A percentile compares a stretch with the other conserved stretches of the same genome.
Conservation (phyloP, 2,888 invertebrate genomes). For the Pachymerium ferrugineum region DNA sequence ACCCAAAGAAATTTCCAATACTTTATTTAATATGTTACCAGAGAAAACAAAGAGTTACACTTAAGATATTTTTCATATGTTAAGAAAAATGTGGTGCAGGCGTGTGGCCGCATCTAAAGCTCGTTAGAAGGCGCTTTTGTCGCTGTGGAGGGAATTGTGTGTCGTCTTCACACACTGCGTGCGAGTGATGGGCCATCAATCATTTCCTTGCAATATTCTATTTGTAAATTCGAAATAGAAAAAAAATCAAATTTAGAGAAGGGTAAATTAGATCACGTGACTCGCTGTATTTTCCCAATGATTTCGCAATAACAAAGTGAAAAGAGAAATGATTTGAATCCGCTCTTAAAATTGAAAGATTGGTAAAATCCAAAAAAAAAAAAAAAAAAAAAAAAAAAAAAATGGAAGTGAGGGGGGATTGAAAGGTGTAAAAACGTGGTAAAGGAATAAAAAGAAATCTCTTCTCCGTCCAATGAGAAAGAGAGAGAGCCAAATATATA, state of each 20-base stretch:
- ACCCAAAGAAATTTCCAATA: no score
- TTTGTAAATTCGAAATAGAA: neutral
- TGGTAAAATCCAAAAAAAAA: neutral
- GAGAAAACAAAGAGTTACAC: neutral
- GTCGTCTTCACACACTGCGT: neutral
- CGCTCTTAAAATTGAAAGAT: neutral
- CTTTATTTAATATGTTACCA: neutral
- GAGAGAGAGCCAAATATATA: constrained; percentile 13
- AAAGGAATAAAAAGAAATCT: constrained; percentile 9
- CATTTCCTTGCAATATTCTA: neutral
- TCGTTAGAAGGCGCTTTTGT: constrained; percentile 2
- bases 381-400: neutral
- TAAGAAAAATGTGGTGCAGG: neutral
- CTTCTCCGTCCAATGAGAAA: constrained; percentile 2
- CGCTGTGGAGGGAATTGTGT: neutral
- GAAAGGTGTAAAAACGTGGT: constrained; percentile 8
- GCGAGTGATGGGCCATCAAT: neutral
- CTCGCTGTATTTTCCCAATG: neutral
- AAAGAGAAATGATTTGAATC: neutral
- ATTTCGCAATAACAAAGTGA: neutral
- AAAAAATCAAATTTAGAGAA: neutral
- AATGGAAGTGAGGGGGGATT: neutral
- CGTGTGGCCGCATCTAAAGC: neutral
- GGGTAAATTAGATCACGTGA: neutral
- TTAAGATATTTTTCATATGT: neutral